Conservation (phyloP, 2,888 invertebrate genomes). For the Chironomus tentans region DNA sequence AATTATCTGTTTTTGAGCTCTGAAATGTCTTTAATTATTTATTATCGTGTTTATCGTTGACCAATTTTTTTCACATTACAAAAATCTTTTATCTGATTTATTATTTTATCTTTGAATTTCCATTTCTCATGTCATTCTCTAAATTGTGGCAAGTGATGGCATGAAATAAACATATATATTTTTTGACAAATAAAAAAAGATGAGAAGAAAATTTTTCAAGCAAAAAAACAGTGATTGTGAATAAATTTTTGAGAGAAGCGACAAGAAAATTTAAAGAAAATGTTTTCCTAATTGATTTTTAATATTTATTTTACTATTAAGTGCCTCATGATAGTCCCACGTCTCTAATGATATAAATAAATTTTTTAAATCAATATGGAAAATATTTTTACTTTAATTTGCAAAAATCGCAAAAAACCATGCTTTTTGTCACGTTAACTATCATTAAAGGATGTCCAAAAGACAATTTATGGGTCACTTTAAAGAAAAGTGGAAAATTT, state of each 20-base stretch:
- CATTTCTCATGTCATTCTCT: not conserved
- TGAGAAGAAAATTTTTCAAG: not conserved
- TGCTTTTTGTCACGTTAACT: no score
- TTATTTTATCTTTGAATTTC: not conserved
- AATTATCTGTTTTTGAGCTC: not conserved
- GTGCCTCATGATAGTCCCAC: not conserved
- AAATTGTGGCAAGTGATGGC: not conserved
- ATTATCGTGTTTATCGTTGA: not conserved
- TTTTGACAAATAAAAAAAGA: not conserved
- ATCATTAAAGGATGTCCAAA: no score
- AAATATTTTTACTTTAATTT: not conserved
- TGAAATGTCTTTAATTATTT: not conserved
- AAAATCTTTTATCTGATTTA: not conserved
- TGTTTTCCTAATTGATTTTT: slow-evolving; percentile 19
- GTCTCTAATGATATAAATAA: not conserved
- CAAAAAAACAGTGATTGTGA: not conserved
- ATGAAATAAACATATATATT: not conserved
- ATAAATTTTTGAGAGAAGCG: not conserved
- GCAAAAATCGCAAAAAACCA: no score
- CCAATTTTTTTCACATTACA: not conserved
- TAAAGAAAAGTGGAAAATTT: no score
- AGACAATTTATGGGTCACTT: no score
- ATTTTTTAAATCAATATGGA: slow-evolving; percentile 1
- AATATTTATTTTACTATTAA: slow-evolving; percentile 4
- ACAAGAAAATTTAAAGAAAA: not conserved